These are phyloP conservation scores for Parazoanthus atlanticus DNA, from an alignment of 92 coral and sea anemone species.

Conservation along the genomic window DNA sequence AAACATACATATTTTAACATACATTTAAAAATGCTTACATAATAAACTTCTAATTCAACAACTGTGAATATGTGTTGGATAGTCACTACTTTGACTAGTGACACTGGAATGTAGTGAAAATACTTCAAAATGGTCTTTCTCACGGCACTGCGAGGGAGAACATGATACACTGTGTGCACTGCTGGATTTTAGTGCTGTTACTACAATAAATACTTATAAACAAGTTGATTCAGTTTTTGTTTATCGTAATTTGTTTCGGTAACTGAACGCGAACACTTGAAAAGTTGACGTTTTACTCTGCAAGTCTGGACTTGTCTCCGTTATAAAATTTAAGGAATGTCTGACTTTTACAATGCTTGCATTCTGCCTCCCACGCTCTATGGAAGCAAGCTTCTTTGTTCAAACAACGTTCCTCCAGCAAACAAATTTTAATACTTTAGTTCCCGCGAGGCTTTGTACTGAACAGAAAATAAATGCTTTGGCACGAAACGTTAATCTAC, in stretches of 20 bases:
- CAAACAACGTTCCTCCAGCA: slow-evolving; percentile 1
- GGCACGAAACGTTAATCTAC: background rate
- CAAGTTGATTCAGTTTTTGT: background rate
- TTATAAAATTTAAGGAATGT: slow-evolving; percentile 23
- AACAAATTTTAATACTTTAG: slow-evolving; percentile 2
- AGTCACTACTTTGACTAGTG: background rate
- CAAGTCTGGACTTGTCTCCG: slow-evolving; percentile 23
- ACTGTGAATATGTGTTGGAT: too few relatives aligned
- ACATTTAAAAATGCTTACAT: too few relatives aligned
- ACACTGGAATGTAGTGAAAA: background rate
- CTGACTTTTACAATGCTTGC: background rate
- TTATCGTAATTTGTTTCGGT: slow-evolving; percentile 2
- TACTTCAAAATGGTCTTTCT: background rate
- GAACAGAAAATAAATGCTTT: background rate
- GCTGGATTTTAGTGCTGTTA: background rate
- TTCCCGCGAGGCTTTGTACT: background rate
- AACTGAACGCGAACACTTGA: background rate
- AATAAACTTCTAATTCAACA: too few relatives aligned
- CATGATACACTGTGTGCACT: background rate
- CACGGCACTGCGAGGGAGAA: background rate
- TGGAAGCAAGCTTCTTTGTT: background rate
- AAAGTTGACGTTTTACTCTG: background rate
- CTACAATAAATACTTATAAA: background rate
- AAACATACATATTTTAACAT: too few relatives aligned
- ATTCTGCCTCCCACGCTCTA: slow-evolving; percentile 6